Evolutionary conservation across 2,888 invertebrate genomes (phyloP), one percentile per base, ranked within the genome.

Genomic region (Keiferia lycopersicella): DNA sequence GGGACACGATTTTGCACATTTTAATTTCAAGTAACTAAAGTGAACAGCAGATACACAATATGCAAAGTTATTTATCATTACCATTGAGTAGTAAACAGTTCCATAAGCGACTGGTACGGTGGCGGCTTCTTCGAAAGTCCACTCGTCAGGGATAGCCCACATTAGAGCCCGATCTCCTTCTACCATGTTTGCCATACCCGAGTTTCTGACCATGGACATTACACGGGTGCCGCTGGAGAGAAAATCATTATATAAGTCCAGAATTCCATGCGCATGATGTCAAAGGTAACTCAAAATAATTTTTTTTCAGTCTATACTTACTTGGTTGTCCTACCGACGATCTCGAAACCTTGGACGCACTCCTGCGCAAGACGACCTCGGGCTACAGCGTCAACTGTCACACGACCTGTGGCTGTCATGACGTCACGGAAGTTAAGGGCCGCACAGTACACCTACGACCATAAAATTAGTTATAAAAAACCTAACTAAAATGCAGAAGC

Each of bases 361-460:
- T 94, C 94, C 71, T 96, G 94, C 11, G 93, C 88, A 26, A 93
- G 77, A n/a, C 95, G 90, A 0, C 92, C 92, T 38, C 92, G 92
- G 0, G 96, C 96, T 0, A 97, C 94, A 0, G 96, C 94, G 80
- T 98, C 98, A 0, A 94, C 94, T 8, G 96, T 95, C 7, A 99
- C 93, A 77, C 97, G 97, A 1, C 98, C 98, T 0, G 97, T 97
- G 0, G 98, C 97, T 0, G 97, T 92, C 99, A 99, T 98, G 0
- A 99, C 92, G 82, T 99, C 99, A 76, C 97, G 95, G 94, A 98
- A 99, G 88, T 99, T 99, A 14, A 99, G 82, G 0, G 98, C 94
- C 0, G 97, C 88, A 78, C 96, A 97, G 74, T 95, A 93, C 0
- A 96, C 93, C 81, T 93, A 79, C 39, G 3, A 3, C 12, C 22